phyloP scores from a whole-genome alignment of 2,888 invertebrate genomes.

The Biston stratarius region DNA sequence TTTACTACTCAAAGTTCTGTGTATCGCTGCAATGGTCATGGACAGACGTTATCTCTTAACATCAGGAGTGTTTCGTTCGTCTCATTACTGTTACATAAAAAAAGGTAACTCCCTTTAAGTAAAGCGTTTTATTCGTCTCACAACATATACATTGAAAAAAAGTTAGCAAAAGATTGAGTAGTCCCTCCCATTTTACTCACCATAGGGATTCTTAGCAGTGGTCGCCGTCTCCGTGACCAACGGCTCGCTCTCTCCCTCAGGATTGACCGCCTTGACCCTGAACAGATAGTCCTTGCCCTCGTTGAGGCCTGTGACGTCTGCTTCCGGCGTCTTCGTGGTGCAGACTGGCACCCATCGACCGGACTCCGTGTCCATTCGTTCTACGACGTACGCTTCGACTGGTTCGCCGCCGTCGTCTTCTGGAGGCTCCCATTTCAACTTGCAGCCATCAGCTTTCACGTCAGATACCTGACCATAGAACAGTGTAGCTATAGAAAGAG shows the following conservation, averaged over 20 bases:
- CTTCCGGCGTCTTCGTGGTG: conserved; percentile 90
- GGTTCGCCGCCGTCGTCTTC: conserved; percentile 99
- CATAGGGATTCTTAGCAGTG: conserved; percentile 98
- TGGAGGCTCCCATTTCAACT: conserved; percentile 97
- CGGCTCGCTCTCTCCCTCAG: conserved; percentile 99
- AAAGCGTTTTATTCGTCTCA: too few relatives aligned
- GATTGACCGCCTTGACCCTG: conserved; percentile 98
- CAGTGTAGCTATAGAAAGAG: background rate
- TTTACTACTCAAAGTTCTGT: too few relatives aligned
- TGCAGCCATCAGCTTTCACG: conserved; percentile 96
- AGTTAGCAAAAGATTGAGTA: background rate
- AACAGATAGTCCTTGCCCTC: conserved; percentile 99
- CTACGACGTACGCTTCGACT: conserved; percentile 97
- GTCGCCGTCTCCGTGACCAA: conserved; percentile 95
- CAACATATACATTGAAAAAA: too few relatives aligned
- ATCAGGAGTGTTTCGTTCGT: too few relatives aligned
- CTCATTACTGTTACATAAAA: too few relatives aligned
- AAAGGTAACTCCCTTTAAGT: too few relatives aligned
- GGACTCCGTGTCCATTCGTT: conserved; percentile 97
- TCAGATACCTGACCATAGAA: conserved; percentile 86
- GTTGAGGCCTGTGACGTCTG: conserved; percentile 95
- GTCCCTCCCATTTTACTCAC: conserved; percentile 70
- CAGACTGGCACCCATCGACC: conserved; percentile 97
- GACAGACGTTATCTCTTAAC: too few relatives aligned
- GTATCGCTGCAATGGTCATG: too few relatives aligned